These are phyloP conservation scores for Loris lydekkerianus DNA, from an alignment of 2,797 vertebrate genomes.

Conservation along the genomic window DNA sequence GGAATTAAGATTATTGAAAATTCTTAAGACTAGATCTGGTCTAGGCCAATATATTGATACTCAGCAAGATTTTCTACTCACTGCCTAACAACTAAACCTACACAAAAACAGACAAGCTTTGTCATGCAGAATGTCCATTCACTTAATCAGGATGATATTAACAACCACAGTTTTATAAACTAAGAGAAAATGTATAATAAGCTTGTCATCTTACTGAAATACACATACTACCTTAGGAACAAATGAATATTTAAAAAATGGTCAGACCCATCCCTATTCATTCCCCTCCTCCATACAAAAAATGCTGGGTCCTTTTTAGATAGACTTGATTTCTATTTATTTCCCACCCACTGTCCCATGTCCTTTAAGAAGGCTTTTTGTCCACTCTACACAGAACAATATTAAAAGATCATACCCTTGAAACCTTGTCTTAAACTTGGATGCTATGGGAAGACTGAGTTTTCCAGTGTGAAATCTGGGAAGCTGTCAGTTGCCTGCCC, in stretches of 20 bases:
- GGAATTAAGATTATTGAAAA: conserved; percentile 57
- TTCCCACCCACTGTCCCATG: background rate
- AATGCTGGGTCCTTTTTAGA: background rate
- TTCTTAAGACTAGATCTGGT: conserved; percentile 13
- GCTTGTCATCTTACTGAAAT: background rate
- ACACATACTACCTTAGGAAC: background rate
- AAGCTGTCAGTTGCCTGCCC: background rate
- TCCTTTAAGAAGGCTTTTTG: background rate
- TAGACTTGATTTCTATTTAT: background rate
- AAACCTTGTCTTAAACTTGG: background rate
- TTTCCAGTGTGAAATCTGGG: background rate
- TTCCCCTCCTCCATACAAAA: background rate
- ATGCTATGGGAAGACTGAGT: background rate
- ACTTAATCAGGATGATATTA: conserved; percentile 41
- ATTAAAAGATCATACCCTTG: background rate
- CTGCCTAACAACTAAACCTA: conserved; percentile 22
- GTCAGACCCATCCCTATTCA: background rate
- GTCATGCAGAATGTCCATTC: conserved; percentile 14
- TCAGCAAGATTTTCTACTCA: conserved; percentile 55
- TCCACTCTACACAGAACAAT: background rate
- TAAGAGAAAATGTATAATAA: conserved; percentile 45
- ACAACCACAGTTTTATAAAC: conserved; percentile 54
- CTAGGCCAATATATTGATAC: conserved; percentile 2
- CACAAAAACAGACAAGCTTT: background rate
- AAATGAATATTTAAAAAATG: conserved; percentile 15